Conservation (phyloP, 2,113 vertebrate genomes). For the Pseudorhombus dupliciocellatus region DNA sequence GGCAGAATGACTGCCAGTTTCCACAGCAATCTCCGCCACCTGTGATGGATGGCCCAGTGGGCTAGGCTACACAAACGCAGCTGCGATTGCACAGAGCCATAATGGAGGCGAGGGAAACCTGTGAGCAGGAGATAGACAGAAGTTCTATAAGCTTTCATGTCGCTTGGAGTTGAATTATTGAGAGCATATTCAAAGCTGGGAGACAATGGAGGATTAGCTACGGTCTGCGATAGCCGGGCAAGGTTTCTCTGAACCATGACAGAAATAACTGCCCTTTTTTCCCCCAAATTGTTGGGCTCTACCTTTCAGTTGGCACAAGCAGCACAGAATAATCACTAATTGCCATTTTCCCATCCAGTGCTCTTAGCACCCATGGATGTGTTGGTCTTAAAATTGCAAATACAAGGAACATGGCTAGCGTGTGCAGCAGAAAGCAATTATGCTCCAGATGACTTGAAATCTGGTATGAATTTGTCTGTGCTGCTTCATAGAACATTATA, state of each 20-base stretch:
- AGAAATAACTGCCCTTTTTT: not conserved
- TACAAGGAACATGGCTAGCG: no score
- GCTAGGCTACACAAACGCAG: conserved; percentile 72
- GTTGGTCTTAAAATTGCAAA: no score
- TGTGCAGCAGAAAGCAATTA: no score
- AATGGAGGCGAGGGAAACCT: conserved; percentile 67
- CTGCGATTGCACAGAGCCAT: conserved; percentile 68
- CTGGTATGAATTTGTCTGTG: no score
- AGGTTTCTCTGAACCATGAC: not conserved
- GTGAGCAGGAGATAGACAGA: conserved; percentile 75
- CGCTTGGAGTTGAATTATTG: conserved; percentile 68
- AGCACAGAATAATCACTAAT: not conserved
- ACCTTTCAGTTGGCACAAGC: not conserved
- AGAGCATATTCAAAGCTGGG: conserved; percentile 57
- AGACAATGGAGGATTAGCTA: conserved; percentile 55
- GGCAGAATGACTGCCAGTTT: conserved; percentile 78
- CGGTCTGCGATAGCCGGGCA: conserved; percentile 4
- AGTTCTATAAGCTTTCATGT: conserved; percentile 72
- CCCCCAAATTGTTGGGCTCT: not conserved
- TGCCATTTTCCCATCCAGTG: not conserved
- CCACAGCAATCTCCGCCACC: conserved; percentile 77
- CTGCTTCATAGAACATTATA: no score
- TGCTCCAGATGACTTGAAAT: no score
- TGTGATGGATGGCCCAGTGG: conserved; percentile 81
- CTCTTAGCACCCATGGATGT: not conserved